Evolutionary conservation across 23 tunicate species (phyloP).

Genomic region (Styela plicata): DNA sequence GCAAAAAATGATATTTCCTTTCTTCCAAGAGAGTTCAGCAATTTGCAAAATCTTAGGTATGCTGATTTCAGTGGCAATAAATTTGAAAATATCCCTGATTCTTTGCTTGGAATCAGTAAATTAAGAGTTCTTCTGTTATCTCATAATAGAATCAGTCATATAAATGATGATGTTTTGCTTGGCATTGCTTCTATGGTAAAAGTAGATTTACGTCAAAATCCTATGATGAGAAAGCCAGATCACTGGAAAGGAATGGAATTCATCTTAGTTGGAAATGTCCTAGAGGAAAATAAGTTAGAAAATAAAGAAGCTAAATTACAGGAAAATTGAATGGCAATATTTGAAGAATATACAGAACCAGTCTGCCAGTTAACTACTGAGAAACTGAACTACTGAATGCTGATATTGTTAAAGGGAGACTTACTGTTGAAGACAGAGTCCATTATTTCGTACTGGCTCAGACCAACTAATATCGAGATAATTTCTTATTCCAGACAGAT

Average conservation of each 20-base stretch:
- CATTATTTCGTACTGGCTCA: too few relatives aligned
- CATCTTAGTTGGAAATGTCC: not conserved
- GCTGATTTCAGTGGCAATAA: constrained; percentile 28
- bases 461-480: too few relatives aligned
- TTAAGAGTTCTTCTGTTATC: constrained; percentile 30
- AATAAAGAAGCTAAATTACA: too few relatives aligned
- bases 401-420: too few relatives aligned
- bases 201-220: constrained; percentile 42
- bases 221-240: constrained; percentile 18
- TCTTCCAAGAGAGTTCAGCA: not conserved
- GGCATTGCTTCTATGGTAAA: constrained; percentile 19
- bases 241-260: constrained; percentile 50
- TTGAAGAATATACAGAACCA: too few relatives aligned
- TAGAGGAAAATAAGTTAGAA: too few relatives aligned
- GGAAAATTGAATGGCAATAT: too few relatives aligned
- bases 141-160: constrained; percentile 17
- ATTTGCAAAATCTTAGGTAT: not conserved
- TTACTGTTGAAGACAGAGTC: too few relatives aligned
- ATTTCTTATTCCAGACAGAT: too few relatives aligned
- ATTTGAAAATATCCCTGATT: constrained; percentile 28
- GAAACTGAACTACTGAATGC: too few relatives aligned
- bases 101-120: not conserved
- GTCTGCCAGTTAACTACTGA: too few relatives aligned
- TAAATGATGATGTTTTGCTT: constrained; percentile 38
- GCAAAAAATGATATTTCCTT: constrained; percentile 14